These are phyloP conservation scores for Xiphorhynchus elegans DNA, from an alignment of 2,113 vertebrate genomes.

Conservation along the genomic window DNA sequence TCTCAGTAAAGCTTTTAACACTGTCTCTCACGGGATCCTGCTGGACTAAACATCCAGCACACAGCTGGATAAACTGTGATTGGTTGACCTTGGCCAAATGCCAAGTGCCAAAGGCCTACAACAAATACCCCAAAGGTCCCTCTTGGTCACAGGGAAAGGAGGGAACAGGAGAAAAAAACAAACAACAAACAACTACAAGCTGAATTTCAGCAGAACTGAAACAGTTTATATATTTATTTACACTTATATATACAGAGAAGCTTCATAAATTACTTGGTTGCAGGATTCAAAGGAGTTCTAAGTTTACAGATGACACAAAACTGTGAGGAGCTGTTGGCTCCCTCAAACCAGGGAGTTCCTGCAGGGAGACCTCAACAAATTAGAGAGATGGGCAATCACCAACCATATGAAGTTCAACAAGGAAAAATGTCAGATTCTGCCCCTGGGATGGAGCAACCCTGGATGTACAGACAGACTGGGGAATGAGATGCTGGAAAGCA, in stretches of 20 bases:
- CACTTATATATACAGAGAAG: no score
- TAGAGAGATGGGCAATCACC: neutral
- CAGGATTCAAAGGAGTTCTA: neutral
- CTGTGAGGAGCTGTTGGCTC: neutral
- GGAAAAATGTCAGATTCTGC: neutral
- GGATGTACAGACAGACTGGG: neutral
- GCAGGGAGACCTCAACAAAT: neutral
- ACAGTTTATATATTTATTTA: no score
- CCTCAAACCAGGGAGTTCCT: neutral
- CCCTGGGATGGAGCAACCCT: neutral
- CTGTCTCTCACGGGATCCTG: neutral
- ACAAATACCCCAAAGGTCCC: no score
- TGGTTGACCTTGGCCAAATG: no score
- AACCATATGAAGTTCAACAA: neutral
- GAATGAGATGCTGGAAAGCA: neutral
- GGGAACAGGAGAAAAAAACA: no score
- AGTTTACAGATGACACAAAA: neutral
- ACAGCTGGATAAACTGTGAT: neutral
- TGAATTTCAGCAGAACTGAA: no score
- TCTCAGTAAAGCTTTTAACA: neutral
- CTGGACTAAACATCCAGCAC: neutral
- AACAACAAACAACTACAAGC: no score
- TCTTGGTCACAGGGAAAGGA: no score
- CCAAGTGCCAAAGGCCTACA: no score
- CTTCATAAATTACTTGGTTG: neutral